Base-by-base conservation (phyloP, 1,140 invertebrate species). In the Papilio aristodemus region DNA sequence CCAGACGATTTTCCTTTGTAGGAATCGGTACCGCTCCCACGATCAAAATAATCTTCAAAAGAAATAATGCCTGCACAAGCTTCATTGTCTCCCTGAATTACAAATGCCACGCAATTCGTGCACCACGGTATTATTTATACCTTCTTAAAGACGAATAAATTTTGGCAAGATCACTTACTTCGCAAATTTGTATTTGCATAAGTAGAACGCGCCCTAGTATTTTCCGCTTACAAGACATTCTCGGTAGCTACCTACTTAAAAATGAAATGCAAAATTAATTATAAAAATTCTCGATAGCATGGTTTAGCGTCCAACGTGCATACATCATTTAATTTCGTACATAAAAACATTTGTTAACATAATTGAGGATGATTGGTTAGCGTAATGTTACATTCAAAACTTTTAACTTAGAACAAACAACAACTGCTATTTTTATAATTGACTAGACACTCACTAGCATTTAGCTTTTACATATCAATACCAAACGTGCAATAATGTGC, bases 121-220 rank as follows among this genome's bases (percentile, higher is more conserved):
- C 8, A 70, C 57, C 66, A 54, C 71, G 64, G 62, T 74, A 78
- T 78, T 81, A 81, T 87, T 84, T 87, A 87, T 84, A 87, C 71
- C 78, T 71, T 14, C 13, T 71, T 75, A 70, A 72, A 73, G 74
- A 71, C 74, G 76, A 74, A 71, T 71, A 72, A 68, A 70, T 71
- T 77, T 78, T 73, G 50, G 54, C 60, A 67, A 62, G 38, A 76
- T 25, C 67, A 72, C 73, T 77, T 77, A 77, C 32, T 13, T 80
- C 72, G 77, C 77, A 81, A 60, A 54, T 41, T 67, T 9, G 19
- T 38, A 39, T 70, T 70, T 68, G 59, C 54, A 60, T 69, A 66
- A 70, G 14, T 67, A 59, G 72, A 70, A 78, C 67, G 67, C 78
- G 79, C 76, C 76, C 77, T 68, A 72, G 70, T 71, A 74, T 72